Percentiles rank a stretch among this genome's conserved stretches.
These are phyloP conservation scores for Hippocampus zosterae DNA, from an alignment of 2,113 vertebrate genomes.

Conservation along the genomic window DNA sequence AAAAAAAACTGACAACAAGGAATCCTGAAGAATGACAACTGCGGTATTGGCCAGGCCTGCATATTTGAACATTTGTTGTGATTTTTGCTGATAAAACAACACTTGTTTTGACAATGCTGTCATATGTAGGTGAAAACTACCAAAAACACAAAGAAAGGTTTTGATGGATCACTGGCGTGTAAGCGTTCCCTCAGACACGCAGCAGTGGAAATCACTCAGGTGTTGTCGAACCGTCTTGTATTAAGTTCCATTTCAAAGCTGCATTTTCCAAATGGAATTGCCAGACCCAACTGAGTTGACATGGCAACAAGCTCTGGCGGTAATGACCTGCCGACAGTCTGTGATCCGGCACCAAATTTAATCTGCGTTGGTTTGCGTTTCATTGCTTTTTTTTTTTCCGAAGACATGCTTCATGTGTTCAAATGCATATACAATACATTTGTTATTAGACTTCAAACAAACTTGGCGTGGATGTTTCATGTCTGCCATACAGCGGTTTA, in stretches of 20 bases:
- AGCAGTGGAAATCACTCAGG: constrained; percentile 37
- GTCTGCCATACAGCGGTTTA: constrained; percentile 18
- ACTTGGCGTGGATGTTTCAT: constrained; percentile 40
- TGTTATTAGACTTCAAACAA: constrained; percentile 21
- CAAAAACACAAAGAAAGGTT: background rate
- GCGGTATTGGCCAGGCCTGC: too few relatives aligned
- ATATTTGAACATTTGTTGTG: too few relatives aligned
- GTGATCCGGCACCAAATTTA: constrained; percentile 34
- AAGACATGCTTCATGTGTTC: constrained; percentile 24
- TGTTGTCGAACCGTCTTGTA: constrained; percentile 45
- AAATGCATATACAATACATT: constrained; percentile 26
- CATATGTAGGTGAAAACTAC: background rate
- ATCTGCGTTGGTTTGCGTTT: constrained; percentile 24
- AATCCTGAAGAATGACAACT: too few relatives aligned
- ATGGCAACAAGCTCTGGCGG: constrained; percentile 33
- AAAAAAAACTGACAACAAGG: too few relatives aligned
- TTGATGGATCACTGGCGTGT: background rate
- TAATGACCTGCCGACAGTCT: constrained; percentile 51
- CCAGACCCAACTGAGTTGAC: constrained; percentile 30
- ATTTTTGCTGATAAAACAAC: background rate
- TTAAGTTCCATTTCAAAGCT: constrained; percentile 46
- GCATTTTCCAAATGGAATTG: constrained; percentile 39
- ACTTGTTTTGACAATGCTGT: background rate
- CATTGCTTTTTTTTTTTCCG: constrained; percentile 31
- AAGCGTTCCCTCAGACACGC: constrained; percentile 17